phyloP scores from a whole-genome alignment of 2,888 invertebrate species.

The Sphaeridia pumilis region DNA sequence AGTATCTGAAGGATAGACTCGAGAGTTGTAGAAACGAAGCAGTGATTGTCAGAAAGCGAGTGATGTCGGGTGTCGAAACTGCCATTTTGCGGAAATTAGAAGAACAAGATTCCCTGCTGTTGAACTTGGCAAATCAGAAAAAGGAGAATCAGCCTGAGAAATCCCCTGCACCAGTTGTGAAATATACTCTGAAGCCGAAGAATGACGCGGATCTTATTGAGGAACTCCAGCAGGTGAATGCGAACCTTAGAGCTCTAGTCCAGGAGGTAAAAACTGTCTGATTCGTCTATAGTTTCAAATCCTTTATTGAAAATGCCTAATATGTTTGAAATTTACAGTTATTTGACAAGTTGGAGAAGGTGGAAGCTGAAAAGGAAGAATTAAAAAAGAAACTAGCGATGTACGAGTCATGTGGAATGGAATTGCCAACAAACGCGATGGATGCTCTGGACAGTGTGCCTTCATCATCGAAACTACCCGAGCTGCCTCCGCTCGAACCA shows the following conservation, averaged over 20 bases:
- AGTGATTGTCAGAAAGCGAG: background rate
- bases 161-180: background rate
- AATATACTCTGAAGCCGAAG: slow-evolving; percentile 22
- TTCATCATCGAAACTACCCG: background rate
- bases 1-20: background rate
- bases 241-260: slow-evolving; percentile 30
- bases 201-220: slow-evolving; percentile 34
- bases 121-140: slow-evolving; percentile 21
- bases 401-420: background rate
- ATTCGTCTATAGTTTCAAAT: background rate
- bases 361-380: background rate
- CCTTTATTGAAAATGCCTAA: too few species aligned
- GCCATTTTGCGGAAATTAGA: slow-evolving; percentile 24
- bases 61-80: background rate
- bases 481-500: background rate
- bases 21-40: background rate
- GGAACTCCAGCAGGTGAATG: slow-evolving; percentile 30
- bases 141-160: too few species aligned
- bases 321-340: too few species aligned
- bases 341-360: background rate
- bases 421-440: background rate
- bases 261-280: slow-evolving; percentile 19
- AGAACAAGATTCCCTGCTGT: slow-evolving; percentile 30
- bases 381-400: background rate
- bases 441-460: background rate